phyloP scores from a whole-genome alignment of 2,113 vertebrate genomes.

The Seriola dumerili region DNA sequence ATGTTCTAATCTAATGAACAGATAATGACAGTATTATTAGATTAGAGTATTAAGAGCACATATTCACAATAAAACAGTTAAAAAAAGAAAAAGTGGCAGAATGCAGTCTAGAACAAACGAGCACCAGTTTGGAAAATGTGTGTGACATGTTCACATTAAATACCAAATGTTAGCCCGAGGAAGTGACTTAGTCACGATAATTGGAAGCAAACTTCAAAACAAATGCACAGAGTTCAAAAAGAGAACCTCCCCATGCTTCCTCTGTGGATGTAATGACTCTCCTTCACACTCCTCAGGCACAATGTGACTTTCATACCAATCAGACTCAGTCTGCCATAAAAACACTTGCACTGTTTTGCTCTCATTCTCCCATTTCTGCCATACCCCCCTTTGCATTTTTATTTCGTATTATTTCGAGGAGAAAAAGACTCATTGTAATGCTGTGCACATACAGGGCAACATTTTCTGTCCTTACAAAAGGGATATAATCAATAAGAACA shows the following conservation, averaged over 20 bases:
- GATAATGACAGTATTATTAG: not conserved
- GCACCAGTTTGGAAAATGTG: constrained; percentile 60
- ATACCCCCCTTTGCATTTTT: not conserved
- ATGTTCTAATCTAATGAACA: not conserved
- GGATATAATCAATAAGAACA: constrained; percentile 2
- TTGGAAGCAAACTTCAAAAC: constrained; percentile 80
- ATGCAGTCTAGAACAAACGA: constrained; percentile 51
- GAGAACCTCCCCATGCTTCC: constrained; percentile 68
- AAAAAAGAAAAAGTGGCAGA: not conserved
- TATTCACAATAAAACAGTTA: not conserved
- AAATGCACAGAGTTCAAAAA: constrained; percentile 70
- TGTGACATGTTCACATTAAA: constrained; percentile 75
- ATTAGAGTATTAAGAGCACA: not conserved
- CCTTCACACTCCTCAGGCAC: constrained; percentile 60
- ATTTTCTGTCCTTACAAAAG: not conserved
- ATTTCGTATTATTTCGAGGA: constrained; percentile 4
- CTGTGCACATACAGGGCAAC: not conserved
- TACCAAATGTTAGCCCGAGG: constrained; percentile 72
- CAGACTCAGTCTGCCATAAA: constrained; percentile 33
- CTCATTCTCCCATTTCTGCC: not conserved
- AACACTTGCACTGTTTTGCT: not conserved
- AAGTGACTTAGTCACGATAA: constrained; percentile 73
- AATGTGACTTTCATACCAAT: constrained; percentile 66
- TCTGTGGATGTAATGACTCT: constrained; percentile 69
- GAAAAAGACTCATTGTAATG: not conserved